These are phyloP conservation scores for Mionectes olivaceus DNA, from an alignment of 2,797 vertebrate species.

Conservation along the genomic window DNA sequence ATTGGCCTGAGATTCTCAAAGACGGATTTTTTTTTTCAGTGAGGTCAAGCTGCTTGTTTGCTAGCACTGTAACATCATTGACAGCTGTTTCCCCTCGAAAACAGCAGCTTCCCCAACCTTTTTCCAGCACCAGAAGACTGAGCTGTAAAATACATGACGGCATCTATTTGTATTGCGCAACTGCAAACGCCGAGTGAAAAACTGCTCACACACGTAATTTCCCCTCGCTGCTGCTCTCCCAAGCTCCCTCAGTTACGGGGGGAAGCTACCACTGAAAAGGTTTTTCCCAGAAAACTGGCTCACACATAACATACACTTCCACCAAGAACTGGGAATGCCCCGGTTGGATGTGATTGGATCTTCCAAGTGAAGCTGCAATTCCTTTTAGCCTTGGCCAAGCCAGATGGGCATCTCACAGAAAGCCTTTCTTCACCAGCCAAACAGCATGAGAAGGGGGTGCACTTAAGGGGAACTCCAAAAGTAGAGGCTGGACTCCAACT, in stretches of 20 bases:
- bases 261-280: background rate
- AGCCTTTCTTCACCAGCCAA: background rate
- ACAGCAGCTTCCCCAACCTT: background rate
- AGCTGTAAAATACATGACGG: background rate
- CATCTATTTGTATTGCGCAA: background rate
- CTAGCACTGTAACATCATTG: background rate
- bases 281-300: slow-evolving; percentile 3
- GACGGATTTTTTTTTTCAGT: background rate
- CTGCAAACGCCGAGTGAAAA: background rate
- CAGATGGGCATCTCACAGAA: background rate
- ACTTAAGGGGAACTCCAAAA: background rate
- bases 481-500: background rate
- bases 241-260: background rate
- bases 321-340: background rate
- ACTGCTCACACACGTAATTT: background rate
- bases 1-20: background rate
- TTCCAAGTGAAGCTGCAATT: background rate
- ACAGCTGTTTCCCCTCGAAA: slow-evolving; percentile 13
- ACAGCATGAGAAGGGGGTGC: background rate
- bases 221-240: background rate
- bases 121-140: background rate
- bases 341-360: background rate
- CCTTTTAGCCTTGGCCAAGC: background rate
- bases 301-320: background rate
- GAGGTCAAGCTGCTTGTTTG: background rate